These are phyloP conservation scores for Eupeodes corollae DNA, from an alignment of 1,140 invertebrate species.

Conservation along the genomic window DNA sequence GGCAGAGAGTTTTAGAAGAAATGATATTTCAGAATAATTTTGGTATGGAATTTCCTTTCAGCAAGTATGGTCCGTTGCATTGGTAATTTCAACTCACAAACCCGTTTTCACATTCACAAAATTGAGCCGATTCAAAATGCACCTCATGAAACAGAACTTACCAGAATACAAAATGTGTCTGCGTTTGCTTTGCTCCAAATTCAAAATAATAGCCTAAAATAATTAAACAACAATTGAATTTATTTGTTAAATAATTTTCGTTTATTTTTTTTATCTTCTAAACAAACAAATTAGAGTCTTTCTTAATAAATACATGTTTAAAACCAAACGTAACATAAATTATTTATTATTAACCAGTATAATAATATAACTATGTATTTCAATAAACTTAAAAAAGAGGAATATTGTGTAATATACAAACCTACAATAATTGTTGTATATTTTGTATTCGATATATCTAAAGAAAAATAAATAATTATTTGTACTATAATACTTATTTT, in stretches of 20 bases:
- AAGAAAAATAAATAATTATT: slow-evolving; percentile 3
- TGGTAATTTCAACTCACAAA: slow-evolving; percentile 17
- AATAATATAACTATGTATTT: background rate
- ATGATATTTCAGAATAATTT: background rate
- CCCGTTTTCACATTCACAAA: slow-evolving; percentile 21
- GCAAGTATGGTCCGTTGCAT: slow-evolving; percentile 21
- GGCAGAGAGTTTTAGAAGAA: too few species aligned
- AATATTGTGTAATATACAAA: too few species aligned
- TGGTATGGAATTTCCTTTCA: slow-evolving; percentile 5
- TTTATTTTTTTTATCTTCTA: slow-evolving; percentile 6
- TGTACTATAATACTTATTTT: background rate
- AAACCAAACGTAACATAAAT: slow-evolving; percentile 1
- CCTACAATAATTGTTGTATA: background rate
- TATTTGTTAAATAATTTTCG: background rate
- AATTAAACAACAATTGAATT: slow-evolving; percentile 5
- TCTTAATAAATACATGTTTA: background rate
- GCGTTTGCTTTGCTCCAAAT: slow-evolving; percentile 22
- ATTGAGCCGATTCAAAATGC: slow-evolving; percentile 12
- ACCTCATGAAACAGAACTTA: slow-evolving; percentile 13
- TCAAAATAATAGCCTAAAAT: slow-evolving; percentile 3
- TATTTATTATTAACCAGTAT: background rate
- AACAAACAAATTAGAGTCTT: background rate
- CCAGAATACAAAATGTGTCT: slow-evolving; percentile 19
- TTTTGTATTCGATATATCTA: background rate
- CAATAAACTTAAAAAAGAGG: background rate